Percentiles rank a stretch among this genome's conserved stretches.
Evolutionary conservation across 2,888 invertebrate species (phyloP).

Genomic region (Caradrina kadenii): DNA sequence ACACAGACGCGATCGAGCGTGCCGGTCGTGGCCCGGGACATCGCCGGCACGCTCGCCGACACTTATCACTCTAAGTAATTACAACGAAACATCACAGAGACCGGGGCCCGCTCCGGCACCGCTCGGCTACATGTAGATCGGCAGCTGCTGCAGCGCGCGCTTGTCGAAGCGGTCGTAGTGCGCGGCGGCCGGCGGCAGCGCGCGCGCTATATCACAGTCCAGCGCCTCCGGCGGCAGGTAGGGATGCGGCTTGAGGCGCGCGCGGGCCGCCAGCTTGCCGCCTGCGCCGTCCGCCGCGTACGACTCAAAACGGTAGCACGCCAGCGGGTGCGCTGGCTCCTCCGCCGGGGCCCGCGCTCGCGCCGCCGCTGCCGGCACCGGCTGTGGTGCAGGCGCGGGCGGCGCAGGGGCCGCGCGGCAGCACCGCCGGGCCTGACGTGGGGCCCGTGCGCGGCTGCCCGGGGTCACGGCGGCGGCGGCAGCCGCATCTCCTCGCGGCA

Average conservation of each 20-base stretch:
- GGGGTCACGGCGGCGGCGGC: slow-evolving; percentile 76
- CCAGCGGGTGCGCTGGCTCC: slow-evolving; percentile 65
- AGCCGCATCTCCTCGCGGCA: slow-evolving; percentile 91
- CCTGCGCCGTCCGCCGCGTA: slow-evolving; percentile 70
- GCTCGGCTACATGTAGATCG: slow-evolving; percentile 87
- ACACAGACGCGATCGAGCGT: slow-evolving; percentile 55
- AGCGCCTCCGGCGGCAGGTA: slow-evolving; percentile 77
- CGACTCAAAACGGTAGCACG: slow-evolving; percentile 77
- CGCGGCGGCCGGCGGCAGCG: slow-evolving; percentile 80
- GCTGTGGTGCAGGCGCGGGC: slow-evolving; percentile 72
- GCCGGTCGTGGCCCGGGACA: slow-evolving; percentile 62
- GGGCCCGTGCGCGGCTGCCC: slow-evolving; percentile 67
- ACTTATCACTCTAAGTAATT: slow-evolving; percentile 85
- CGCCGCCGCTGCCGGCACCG: slow-evolving; percentile 71
- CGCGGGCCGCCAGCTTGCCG: slow-evolving; percentile 74
- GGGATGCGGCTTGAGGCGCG: slow-evolving; percentile 79
- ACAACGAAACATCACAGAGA: slow-evolving; percentile 87
- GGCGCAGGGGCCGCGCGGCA: slow-evolving; percentile 73
- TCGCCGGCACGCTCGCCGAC: slow-evolving; percentile 63
- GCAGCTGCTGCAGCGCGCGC: slow-evolving; percentile 89
- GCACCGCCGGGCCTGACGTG: slow-evolving; percentile 71
- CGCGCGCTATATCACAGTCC: slow-evolving; percentile 87
- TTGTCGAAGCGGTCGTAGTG: slow-evolving; percentile 88
- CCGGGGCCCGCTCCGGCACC: slow-evolving; percentile 72
- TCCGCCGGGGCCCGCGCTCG: slow-evolving; percentile 67